These are phyloP conservation scores for Drosophila mulleri DNA, from an alignment of 2,888 invertebrate species.

Conservation along the genomic window DNA sequence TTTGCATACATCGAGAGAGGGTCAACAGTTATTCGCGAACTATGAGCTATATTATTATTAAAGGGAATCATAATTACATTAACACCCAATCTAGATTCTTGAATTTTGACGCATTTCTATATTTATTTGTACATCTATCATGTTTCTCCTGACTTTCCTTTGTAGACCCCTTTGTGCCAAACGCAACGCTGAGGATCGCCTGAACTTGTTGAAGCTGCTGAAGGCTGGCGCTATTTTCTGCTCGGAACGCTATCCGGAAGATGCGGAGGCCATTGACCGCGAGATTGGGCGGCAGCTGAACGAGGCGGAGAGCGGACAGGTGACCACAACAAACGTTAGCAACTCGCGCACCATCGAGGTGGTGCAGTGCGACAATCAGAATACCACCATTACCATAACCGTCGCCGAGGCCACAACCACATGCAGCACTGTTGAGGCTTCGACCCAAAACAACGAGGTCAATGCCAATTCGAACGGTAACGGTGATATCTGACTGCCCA, in stretches of 20 bases:
- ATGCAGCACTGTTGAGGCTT: conserved; percentile 37
- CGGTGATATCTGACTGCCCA: conserved; percentile 84
- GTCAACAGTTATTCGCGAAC: no score
- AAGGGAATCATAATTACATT: no score
- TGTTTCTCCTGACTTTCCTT: background rate
- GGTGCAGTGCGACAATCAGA: conserved; percentile 78
- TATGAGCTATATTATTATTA: no score
- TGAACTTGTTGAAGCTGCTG: conserved; percentile 92
- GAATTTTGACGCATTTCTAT: no score
- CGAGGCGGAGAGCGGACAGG: conserved; percentile 69
- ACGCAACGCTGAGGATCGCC: conserved; percentile 93
- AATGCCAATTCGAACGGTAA: conserved; percentile 62
- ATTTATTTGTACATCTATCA: background rate
- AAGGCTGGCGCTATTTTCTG: conserved; percentile 85
- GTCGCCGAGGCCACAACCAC: conserved; percentile 65
- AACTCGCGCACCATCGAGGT: conserved; percentile 81
- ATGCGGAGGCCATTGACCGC: conserved; percentile 84
- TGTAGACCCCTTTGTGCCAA: conserved; percentile 90
- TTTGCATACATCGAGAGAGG: no score
- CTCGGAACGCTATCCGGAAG: conserved; percentile 84
- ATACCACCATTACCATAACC: conserved; percentile 73
- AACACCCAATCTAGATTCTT: no score
- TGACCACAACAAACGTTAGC: conserved; percentile 44
- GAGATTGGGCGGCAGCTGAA: conserved; percentile 83
- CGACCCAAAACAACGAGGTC: conserved; percentile 49